A percentile compares a stretch with the other conserved stretches of the same genome.
Evolutionary conservation across 2,888 invertebrate species (phyloP).

Genomic region (Achlya flavicornis): DNA sequence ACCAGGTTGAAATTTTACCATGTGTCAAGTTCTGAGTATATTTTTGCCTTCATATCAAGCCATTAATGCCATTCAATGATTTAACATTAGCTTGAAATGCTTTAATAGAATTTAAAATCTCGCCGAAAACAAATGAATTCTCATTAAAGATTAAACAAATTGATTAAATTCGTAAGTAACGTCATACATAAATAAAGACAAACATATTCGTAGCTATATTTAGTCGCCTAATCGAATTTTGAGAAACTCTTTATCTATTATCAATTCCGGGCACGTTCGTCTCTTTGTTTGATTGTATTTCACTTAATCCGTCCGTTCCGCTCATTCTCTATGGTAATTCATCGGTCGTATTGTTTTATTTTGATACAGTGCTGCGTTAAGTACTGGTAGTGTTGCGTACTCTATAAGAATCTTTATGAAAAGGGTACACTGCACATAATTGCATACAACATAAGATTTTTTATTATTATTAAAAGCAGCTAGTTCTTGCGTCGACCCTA

Average conservation of each 20-base stretch:
- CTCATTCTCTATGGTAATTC: slow-evolving; percentile 81
- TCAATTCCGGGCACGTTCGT: slow-evolving; percentile 63
- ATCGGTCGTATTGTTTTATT: slow-evolving; percentile 77
- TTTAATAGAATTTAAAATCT: too few relatives aligned
- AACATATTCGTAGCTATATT: slow-evolving; percentile 51
- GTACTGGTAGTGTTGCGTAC: slow-evolving; percentile 30
- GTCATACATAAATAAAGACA: slow-evolving; percentile 46
- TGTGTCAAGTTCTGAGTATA: neutral
- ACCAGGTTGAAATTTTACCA: neutral
- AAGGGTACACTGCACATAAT: slow-evolving; percentile 44
- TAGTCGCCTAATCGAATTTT: slow-evolving; percentile 40
- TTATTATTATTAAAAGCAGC: slow-evolving; percentile 36
- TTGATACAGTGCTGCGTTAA: slow-evolving; percentile 46
- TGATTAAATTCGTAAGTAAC: slow-evolving; percentile 39
- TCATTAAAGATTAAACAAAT: too few relatives aligned
- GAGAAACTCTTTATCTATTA: slow-evolving; percentile 53
- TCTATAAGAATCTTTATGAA: slow-evolving; percentile 43
- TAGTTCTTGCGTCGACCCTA: slow-evolving; percentile 46
- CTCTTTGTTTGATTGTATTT: slow-evolving; percentile 77
- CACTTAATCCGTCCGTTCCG: slow-evolving; percentile 79
- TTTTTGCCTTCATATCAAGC: too few relatives aligned
- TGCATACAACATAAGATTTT: slow-evolving; percentile 28
- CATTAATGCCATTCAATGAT: too few relatives aligned
- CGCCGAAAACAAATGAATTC: too few relatives aligned
- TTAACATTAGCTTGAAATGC: too few relatives aligned